These are phyloP conservation scores for Andrena praecox DNA, from an alignment of 2,888 invertebrate species.

Conservation along the genomic window DNA sequence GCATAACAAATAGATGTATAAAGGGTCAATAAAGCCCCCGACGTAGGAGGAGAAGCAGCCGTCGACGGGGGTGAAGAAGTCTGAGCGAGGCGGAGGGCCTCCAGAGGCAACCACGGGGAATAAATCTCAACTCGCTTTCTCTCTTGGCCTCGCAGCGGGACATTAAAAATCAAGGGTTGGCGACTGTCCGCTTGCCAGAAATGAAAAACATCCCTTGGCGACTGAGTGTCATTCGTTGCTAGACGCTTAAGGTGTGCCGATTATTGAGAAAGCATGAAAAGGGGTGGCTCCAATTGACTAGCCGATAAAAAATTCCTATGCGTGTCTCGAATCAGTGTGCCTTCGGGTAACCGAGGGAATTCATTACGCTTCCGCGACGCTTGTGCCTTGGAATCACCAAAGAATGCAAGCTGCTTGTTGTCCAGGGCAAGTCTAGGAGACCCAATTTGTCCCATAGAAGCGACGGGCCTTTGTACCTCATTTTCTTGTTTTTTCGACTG, in stretches of 20 bases:
- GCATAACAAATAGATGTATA: conserved; percentile 85
- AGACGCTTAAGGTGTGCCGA: not conserved
- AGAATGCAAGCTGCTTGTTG: not conserved
- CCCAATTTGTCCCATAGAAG: not conserved
- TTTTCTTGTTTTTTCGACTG: conserved; percentile 29
- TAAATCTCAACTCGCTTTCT: conserved; percentile 83
- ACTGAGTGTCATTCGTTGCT: conserved; percentile 26
- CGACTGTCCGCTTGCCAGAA: conserved; percentile 69
- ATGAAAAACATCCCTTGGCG: conserved; percentile 60
- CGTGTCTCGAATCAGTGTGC: not conserved
- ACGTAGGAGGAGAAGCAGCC: conserved; percentile 75
- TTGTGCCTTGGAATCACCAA: not conserved
- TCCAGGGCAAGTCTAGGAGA: not conserved
- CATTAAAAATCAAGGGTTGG: conserved; percentile 81
- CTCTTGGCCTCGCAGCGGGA: conserved; percentile 78
- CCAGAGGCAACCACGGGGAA: conserved; percentile 81
- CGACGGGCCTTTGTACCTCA: not conserved
- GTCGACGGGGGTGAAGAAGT: conserved; percentile 63
- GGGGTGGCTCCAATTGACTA: not conserved
- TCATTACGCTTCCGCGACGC: not conserved
- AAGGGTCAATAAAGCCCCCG: conserved; percentile 84
- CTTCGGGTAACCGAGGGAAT: not conserved
- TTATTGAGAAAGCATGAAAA: not conserved
- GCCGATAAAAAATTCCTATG: not conserved
- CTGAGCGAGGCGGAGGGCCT: conserved; percentile 75